phyloP scores from a whole-genome alignment of 2,113 vertebrate genomes.

The Numida meleagris region DNA sequence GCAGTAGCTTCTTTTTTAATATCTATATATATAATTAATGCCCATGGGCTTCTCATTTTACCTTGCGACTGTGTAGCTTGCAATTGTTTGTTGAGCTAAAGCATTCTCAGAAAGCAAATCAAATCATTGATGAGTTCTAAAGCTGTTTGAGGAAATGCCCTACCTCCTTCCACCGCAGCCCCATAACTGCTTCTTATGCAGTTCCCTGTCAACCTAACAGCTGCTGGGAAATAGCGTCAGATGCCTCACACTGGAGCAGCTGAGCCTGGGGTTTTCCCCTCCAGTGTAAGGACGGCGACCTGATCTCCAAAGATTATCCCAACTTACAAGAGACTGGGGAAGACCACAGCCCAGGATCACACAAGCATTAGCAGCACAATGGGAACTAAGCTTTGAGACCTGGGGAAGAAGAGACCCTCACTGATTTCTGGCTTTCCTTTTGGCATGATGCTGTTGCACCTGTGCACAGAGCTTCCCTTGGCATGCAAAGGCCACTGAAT shows the following conservation, averaged over 20 bases:
- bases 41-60: constrained; percentile 80
- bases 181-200: neutral
- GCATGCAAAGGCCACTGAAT: rapidly evolving
- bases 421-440: neutral
- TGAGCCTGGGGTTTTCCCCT: neutral
- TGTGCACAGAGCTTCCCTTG: neutral
- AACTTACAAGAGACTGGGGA: neutral
- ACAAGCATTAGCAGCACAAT: neutral
- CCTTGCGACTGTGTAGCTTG: constrained; percentile 74
- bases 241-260: rapidly evolving
- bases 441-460: rapidly evolving
- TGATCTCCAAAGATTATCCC: neutral
- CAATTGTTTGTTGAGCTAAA: constrained; percentile 78
- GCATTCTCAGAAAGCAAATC: constrained; percentile 73
- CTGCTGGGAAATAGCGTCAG: neutral
- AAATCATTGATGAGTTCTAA: constrained; percentile 67
- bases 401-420: neutral
- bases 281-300: neutral
- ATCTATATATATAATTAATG: constrained; percentile 83
- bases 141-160: constrained; percentile 47
- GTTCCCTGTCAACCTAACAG: neutral
- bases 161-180: neutral
- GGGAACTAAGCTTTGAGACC: neutral
- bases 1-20: constrained; percentile 81
- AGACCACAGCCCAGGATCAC: neutral